Evolutionary conservation across 2,113 vertebrate species (phyloP).

Genomic region (Clarias macrocephalus): DNA sequence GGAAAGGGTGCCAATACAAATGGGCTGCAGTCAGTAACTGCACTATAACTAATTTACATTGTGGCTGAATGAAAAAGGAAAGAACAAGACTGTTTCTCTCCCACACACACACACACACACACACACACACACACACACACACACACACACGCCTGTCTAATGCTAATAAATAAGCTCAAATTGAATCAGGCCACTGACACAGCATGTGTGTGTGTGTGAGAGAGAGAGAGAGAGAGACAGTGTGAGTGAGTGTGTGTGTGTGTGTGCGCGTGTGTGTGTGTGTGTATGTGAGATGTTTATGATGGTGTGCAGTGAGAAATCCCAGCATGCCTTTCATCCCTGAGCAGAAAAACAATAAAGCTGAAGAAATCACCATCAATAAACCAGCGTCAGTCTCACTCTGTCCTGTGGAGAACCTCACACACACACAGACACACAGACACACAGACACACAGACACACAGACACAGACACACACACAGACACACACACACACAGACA

Average conservation of each 20-base stretch:
- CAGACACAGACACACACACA: too few relatives aligned
- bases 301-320: not conserved
- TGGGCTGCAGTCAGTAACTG: not conserved
- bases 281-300: not conserved
- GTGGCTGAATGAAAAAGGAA: not conserved
- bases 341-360: conserved; percentile 9
- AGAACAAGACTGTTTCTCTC: not conserved
- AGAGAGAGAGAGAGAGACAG: not conserved
- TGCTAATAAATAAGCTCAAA: conserved; percentile 11
- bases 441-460: too few relatives aligned
- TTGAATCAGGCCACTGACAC: not conserved
- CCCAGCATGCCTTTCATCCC: conserved; percentile 8
- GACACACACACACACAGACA: too few relatives aligned
- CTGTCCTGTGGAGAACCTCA: not conserved
- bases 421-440: not conserved
- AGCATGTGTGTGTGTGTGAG: not conserved
- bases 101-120: not conserved
- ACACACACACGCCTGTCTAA: not conserved
- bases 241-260: not conserved
- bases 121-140: not conserved
- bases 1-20: not conserved
- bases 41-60: not conserved
- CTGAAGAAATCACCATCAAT: conserved; percentile 22
- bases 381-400: not conserved
- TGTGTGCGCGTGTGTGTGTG: not conserved